phyloP scores from a whole-genome alignment of 2,888 invertebrate genomes.

The Crocallis elinguaria region DNA sequence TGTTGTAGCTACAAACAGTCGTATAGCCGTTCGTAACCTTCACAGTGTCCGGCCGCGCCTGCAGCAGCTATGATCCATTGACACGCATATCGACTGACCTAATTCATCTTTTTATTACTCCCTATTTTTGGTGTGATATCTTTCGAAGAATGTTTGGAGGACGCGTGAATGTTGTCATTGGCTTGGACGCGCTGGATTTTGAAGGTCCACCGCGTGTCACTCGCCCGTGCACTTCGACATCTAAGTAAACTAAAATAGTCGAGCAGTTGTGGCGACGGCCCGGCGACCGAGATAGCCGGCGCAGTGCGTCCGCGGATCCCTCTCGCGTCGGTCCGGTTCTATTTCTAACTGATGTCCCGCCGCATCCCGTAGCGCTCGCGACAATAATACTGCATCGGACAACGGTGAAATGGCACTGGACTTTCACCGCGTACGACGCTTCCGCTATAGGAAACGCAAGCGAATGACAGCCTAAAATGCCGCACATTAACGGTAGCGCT shows the following conservation, averaged over 20 bases:
- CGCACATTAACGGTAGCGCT: constrained; percentile 50
- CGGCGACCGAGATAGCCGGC: constrained; percentile 82
- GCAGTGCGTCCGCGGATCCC: constrained; percentile 79
- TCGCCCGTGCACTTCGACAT: constrained; percentile 80
- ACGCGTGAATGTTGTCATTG: constrained; percentile 49
- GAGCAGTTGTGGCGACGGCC: constrained; percentile 68
- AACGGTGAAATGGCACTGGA: constrained; percentile 79
- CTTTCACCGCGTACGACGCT: constrained; percentile 72
- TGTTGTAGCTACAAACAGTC: constrained; percentile 27
- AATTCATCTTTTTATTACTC: constrained; percentile 26
- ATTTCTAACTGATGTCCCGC: constrained; percentile 78
- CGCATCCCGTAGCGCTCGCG: constrained; percentile 71
- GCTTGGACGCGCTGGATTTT: constrained; percentile 47
- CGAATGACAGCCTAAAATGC: constrained; percentile 67
- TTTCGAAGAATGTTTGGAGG: constrained; percentile 26
- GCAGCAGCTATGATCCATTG: constrained; percentile 43
- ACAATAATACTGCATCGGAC: constrained; percentile 71
- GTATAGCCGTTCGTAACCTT: constrained; percentile 36
- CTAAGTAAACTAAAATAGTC: constrained; percentile 83
- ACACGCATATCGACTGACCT: constrained; percentile 46
- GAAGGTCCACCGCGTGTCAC: constrained; percentile 75
- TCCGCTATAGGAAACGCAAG: constrained; percentile 78
- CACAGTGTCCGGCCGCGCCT: constrained; percentile 48
- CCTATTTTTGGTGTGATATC: constrained; percentile 16
- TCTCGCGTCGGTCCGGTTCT: constrained; percentile 83